Evolutionary conservation across 2,797 vertebrate genomes (phyloP).

Genomic region (Gymnothorax reevesii): DNA sequence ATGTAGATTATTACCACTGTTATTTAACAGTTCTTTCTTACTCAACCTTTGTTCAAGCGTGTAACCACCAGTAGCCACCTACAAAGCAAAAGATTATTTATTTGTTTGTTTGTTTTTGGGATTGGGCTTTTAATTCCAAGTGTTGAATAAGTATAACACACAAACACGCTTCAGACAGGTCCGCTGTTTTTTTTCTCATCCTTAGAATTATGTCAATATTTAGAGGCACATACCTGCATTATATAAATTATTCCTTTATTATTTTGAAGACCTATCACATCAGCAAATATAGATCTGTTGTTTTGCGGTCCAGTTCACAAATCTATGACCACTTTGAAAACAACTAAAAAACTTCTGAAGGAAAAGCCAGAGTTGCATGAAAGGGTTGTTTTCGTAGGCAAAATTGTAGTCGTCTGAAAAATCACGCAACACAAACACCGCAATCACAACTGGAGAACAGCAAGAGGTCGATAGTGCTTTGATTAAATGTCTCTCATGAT

Average conservation of each 20-base stretch:
- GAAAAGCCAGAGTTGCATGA: constrained; percentile 47
- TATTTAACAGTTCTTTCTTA: constrained; percentile 71
- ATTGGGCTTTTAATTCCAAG: constrained; percentile 53
- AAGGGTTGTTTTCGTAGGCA: constrained; percentile 50
- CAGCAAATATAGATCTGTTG: not conserved
- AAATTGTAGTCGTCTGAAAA: constrained; percentile 56
- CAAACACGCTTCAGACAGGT: constrained; percentile 46
- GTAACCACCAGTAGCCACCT: constrained; percentile 65
- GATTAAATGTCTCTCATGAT: constrained; percentile 50
- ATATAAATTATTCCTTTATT: not conserved
- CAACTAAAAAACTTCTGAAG: constrained; percentile 26
- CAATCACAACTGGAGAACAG: constrained; percentile 54
- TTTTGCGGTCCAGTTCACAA: not conserved
- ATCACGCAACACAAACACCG: constrained; percentile 34
- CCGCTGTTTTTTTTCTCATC: not conserved
- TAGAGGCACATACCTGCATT: too few relatives aligned
- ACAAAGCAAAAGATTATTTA: constrained; percentile 49
- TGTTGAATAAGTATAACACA: not conserved
- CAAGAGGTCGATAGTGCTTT: constrained; percentile 49
- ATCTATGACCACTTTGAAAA: constrained; percentile 40
- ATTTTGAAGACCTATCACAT: not conserved
- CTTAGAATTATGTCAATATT: not conserved
- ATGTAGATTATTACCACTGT: constrained; percentile 57
- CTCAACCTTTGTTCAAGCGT: constrained; percentile 64
- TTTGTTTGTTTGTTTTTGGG: constrained; percentile 35